A percentile compares a stretch with the other conserved stretches of the same genome.
These are phyloP conservation scores for Aphaenogaster rudis DNA, from an alignment of 1,140 invertebrate species.

Conservation along the genomic window DNA sequence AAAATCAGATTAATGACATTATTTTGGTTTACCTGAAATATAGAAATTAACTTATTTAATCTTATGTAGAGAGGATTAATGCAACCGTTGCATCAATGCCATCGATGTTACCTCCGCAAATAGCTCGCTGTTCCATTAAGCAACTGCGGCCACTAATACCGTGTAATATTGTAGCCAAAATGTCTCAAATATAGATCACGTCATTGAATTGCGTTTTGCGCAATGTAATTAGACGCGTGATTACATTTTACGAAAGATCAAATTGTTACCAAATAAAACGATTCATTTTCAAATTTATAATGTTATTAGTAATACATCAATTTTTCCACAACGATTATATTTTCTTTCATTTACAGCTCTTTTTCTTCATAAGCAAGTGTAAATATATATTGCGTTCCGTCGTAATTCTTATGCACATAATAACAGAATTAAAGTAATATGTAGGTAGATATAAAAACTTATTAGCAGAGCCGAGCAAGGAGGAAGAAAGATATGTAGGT, in stretches of 20 bases:
- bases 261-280: neutral
- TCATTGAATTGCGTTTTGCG: neutral
- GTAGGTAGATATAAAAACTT: slow-evolving; percentile 23
- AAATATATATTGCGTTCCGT: neutral
- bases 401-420: neutral
- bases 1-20: neutral
- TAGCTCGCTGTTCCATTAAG: slow-evolving; percentile 41
- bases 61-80: neutral
- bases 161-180: slow-evolving; percentile 4
- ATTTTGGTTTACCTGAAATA: slow-evolving; percentile 10
- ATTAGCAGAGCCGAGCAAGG: neutral
- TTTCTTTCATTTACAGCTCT: neutral
- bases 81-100: slow-evolving; percentile 17
- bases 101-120: slow-evolving; percentile 32
- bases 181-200: slow-evolving; percentile 33
- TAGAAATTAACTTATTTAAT: slow-evolving; percentile 9
- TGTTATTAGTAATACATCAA: neutral
- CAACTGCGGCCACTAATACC: slow-evolving; percentile 20
- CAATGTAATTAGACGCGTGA: neutral
- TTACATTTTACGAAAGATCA: neutral
- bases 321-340: neutral
- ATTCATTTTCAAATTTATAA: slow-evolving; percentile 11
- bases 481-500: neutral
- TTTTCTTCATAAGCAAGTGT: neutral
- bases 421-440: slow-evolving; percentile 1